These are phyloP conservation scores for Drosophila multiciliata DNA, from an alignment of 2,888 invertebrate species.

Conservation along the genomic window DNA sequence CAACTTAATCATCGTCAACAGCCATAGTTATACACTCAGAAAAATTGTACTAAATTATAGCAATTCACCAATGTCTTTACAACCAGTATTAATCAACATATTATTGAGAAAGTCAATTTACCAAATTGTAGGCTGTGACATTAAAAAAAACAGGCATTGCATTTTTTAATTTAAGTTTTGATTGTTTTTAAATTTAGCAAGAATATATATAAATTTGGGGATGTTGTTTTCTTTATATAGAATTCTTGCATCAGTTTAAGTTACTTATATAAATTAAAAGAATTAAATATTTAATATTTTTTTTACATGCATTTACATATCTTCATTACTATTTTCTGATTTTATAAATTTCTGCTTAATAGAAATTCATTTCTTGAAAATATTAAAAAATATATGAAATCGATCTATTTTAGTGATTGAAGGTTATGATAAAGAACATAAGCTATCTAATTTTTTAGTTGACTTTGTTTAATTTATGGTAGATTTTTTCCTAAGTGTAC, in stretches of 20 bases:
- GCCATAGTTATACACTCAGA: constrained; percentile 9
- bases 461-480: neutral
- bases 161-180: neutral
- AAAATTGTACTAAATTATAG: neutral
- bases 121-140: neutral
- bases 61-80: neutral
- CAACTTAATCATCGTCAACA: constrained; percentile 78
- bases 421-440: too few relatives aligned
- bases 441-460: neutral
- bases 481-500: neutral
- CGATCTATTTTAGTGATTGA: too few relatives aligned
- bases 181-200: neutral
- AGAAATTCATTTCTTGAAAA: neutral
- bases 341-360: neutral
- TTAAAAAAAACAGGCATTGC: accelerated
- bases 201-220: neutral
- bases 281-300: too few relatives aligned
- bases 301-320: constrained; percentile 5
- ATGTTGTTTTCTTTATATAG: neutral
- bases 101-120: neutral
- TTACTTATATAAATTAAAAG: too few relatives aligned
- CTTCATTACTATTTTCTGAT: neutral
- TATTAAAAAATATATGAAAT: too few relatives aligned
- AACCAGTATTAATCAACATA: neutral
- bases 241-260: too few relatives aligned